Evolutionary conservation across 2,888 invertebrate species (phyloP), one percentile per base, ranked within the genome.

Genomic region (Hipparchia semele): DNA sequence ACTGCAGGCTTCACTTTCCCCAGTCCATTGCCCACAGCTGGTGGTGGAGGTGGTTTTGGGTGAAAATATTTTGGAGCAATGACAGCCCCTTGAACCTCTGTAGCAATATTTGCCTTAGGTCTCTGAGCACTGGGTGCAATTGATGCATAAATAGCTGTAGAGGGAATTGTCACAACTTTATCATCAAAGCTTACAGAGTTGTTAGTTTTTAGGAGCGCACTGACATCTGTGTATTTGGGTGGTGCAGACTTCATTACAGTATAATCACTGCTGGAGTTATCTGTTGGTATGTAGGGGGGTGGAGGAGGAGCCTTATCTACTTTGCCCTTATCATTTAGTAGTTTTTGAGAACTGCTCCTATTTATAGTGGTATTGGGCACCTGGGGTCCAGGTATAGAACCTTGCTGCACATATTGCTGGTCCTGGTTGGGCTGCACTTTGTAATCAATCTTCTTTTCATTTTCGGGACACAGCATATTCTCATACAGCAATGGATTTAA

Each of bases 41-140:
- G 95, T 90, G 77, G 95, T 90, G 77, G 94, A 89, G 84, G 95
- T 90, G 84, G 95, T 90, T 84, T 96, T 84, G 89, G 95, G 76
- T 94, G 94, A 78, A 90, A 94, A 78, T 95, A 95, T 81, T 95
- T 95, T 49, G 95, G 95, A 56, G 94, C 92, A 39, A 94, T 90
- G 65, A 94, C 87, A 65, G 88, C 86, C 64, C 91, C 91, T 80
- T 95, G 95, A 62, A 95, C 95, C 78, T 95, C 93, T 72, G 94
- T 94, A 60, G 94, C 94, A 79, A 94, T 90, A 78, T 94, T 94
- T 69, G 93, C 94, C 81, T 94, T 94, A 71, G 94, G 94, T 76
- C 94, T 88, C 81, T 94, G 94, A 75, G 94, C 94, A 87, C 94
- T 94, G 13, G 94, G 94, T 51, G 94, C 93, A 79, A 94, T 94